Evolutionary conservation across 1,140 invertebrate genomes (phyloP), one percentile per base, ranked within the genome.

Genomic region (Ctenoplectra terminalis): DNA sequence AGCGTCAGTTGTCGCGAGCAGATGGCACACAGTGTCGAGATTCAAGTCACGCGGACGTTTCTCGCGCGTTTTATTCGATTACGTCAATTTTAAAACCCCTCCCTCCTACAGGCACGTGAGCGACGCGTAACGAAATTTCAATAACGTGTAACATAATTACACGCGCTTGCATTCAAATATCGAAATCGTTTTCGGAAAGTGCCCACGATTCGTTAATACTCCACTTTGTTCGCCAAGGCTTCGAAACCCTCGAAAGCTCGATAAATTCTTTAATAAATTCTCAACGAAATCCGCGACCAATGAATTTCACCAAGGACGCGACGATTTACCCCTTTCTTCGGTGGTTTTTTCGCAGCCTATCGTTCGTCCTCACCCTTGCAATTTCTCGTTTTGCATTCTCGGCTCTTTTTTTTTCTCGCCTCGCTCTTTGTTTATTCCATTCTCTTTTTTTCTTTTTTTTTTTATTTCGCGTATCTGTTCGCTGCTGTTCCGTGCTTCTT

Each of bases 11-110:
- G 74, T 67, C 50, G 48, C 74, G 37, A 56, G 4, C 74, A 69
- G 74, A 77, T 69, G 54, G 69, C n/a, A 61, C 34, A 15, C 1
- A 5, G 11, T 48, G 54, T 46, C 52, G 54, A 5, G 43, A 79
- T 72, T 79, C 56, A 15, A 71, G 76, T 79, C 76, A 79, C 76
- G 76, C 67, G 56, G 29, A 72, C 67, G 43, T 60, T 71, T 72
- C 48, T 43, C 78, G 78, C 70, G 70, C 48, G 58, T 75, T 74
- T 82, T 48, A 52, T 79, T 64, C 75, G 58, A 79, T 70, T 64
- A 52, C 66, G 50, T 48, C 75, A 67, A 82, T 77, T 70, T 82
- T 54, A 58, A 70, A 75, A 50, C 40, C 23, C 48, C 34, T 0
- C 17, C 9, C 20, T 3, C 20, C n/a, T 6, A 3, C 13, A 2